Percentiles rank a stretch among this genome's conserved stretches.
Conservation (phyloP, 2,888 invertebrate species). For the Eupithecia centaureata region DNA sequence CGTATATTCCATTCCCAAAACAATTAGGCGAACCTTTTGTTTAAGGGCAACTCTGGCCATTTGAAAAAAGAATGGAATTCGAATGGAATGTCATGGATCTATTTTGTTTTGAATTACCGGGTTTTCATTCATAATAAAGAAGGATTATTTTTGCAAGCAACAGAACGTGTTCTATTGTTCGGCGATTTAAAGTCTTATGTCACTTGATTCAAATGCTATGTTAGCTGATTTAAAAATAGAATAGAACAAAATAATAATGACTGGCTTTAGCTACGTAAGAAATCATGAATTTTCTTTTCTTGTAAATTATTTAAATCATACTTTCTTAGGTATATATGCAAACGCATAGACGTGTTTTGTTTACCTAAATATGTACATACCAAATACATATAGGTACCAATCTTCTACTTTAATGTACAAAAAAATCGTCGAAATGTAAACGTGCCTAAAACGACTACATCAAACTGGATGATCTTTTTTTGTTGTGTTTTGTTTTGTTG, state of each 20-base stretch:
- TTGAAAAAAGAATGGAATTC: conserved; percentile 31
- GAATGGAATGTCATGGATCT: conserved; percentile 1
- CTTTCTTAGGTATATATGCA: neutral
- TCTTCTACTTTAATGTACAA: too few relatives aligned
- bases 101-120: conserved; percentile 7
- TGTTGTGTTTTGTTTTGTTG: too few relatives aligned
- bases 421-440: too few relatives aligned
- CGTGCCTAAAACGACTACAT: too few relatives aligned
- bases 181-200: neutral
- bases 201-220: neutral
- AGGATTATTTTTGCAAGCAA: neutral
- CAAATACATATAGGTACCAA: too few relatives aligned
- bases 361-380: neutral
- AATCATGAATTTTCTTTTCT: neutral
- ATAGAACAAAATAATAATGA: too few relatives aligned
- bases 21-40: conserved; percentile 69
- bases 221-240: neutral
- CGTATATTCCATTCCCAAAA: conserved; percentile 62
- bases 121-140: conserved; percentile 4
- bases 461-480: too few relatives aligned
- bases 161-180: neutral
- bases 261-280: neutral
- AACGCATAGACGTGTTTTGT: neutral
- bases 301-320: neutral
- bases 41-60: conserved; percentile 58